phyloP scores from a whole-genome alignment of 2,888 invertebrate genomes.

The Prenolepis imparis region DNA sequence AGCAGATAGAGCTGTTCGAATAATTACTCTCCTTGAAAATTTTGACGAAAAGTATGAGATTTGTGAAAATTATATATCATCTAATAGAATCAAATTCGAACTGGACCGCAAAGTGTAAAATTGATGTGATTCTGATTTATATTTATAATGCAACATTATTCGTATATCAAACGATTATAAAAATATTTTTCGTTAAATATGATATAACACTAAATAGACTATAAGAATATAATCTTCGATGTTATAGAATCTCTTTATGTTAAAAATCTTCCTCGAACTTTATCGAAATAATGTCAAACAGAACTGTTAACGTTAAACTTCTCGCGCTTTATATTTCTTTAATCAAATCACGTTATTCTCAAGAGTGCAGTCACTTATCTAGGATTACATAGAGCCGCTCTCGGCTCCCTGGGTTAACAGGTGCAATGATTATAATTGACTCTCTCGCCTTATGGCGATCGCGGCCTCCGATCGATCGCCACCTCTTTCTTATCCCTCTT shows the following conservation, averaged over 20 bases:
- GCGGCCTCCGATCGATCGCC: conserved; percentile 67
- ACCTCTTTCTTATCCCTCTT: conserved; percentile 60
- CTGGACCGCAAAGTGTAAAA: not conserved
- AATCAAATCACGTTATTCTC: conserved; percentile 43
- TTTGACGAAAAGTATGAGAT: not conserved
- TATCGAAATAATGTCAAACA: not conserved
- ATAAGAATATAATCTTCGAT: not conserved
- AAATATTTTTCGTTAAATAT: not conserved
- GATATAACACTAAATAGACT: not conserved
- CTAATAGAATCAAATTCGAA: not conserved
- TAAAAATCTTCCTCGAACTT: not conserved
- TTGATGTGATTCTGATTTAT: not conserved
- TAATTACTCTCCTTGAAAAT: not conserved
- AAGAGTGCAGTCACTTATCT: conserved; percentile 54
- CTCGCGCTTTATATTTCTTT: conserved; percentile 32
- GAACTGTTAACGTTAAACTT: not conserved
- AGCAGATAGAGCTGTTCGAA: not conserved
- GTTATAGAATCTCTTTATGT: not conserved
- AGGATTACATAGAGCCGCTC: conserved; percentile 56
- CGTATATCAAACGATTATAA: not conserved
- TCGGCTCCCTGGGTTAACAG: conserved; percentile 65
- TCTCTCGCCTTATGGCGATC: conserved; percentile 67
- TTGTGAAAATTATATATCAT: not conserved
- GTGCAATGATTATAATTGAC: conserved; percentile 72
- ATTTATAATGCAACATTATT: not conserved